Percentiles rank a stretch among this genome's conserved stretches.
Evolutionary conservation across 2,113 vertebrate species (phyloP).

Genomic region (Neolamprologus sp.): DNA sequence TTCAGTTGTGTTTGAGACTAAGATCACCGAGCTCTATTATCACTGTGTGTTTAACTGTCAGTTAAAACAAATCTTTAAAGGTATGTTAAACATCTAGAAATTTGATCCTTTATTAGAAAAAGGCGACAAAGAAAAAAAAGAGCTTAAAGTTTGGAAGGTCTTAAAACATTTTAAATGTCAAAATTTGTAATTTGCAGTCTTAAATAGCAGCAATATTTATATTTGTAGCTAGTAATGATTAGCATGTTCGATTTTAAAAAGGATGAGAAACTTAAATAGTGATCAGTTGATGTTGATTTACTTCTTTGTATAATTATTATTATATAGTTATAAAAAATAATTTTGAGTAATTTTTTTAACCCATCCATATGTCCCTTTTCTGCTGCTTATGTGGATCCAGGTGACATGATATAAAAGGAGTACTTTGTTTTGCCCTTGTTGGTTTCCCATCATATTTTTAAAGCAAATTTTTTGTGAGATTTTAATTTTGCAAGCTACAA

Average conservation of each 20-base stretch:
- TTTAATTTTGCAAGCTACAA: too few species aligned
- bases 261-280: not conserved
- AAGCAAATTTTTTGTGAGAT: too few species aligned
- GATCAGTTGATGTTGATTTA: not conserved
- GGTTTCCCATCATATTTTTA: not conserved
- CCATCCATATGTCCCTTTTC: not conserved
- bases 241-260: not conserved
- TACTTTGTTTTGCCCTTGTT: not conserved
- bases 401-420: not conserved
- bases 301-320: not conserved
- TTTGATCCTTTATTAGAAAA: not conserved
- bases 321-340: not conserved
- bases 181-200: not conserved
- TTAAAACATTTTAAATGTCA: not conserved
- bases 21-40: rapidly evolving
- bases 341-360: not conserved
- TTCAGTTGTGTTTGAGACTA: not conserved
- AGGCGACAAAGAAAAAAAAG: not conserved
- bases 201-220: not conserved
- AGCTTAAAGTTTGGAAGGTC: not conserved
- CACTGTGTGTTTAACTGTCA: not conserved
- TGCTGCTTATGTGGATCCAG: not conserved
- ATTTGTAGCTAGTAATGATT: not conserved
- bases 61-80: not conserved
- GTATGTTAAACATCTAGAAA: rapidly evolving